Evolutionary conservation across 2,888 invertebrate species (phyloP).

Genomic region (Sthenelais limicola): DNA sequence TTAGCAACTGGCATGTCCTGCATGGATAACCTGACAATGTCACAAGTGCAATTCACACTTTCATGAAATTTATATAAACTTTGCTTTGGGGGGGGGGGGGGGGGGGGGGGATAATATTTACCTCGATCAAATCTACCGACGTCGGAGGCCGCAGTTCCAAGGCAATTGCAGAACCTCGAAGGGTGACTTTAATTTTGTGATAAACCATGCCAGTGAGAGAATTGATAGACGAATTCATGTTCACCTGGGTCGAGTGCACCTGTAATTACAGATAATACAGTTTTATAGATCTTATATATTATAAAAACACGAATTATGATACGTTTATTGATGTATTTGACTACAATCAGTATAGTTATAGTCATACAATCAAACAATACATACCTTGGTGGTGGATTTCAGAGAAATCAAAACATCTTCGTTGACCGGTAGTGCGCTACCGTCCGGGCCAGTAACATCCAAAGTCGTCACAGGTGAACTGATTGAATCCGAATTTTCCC

Average conservation of each 20-base stretch:
- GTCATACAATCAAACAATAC: too few relatives aligned
- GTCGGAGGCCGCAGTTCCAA: constrained; percentile 4
- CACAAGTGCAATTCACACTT: not conserved
- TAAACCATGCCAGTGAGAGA: constrained; percentile 13
- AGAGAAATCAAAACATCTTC: too few relatives aligned
- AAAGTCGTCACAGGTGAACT: constrained; percentile 11
- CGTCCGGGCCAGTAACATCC: not conserved
- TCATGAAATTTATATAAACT: not conserved
- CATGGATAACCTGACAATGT: too few relatives aligned
- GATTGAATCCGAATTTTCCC: not conserved
- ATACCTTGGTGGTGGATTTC: too few relatives aligned
- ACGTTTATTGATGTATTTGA: too few relatives aligned
- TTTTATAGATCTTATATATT: too few relatives aligned
- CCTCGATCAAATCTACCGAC: constrained; percentile 2
- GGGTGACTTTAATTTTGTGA: constrained; percentile 13
- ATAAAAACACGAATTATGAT: too few relatives aligned
- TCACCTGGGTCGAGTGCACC: constrained; percentile 17
- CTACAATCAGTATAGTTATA: too few relatives aligned
- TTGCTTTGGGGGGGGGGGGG: not conserved
- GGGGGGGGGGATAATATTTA: not conserved
- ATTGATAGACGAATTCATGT: constrained; percentile 6
- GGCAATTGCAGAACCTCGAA: not conserved
- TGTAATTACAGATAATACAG: too few relatives aligned
- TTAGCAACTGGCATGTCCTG: too few relatives aligned
- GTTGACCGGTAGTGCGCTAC: not conserved